These are phyloP conservation scores for Semaprochilodus insignis DNA, from an alignment of 2,797 vertebrate genomes.

Conservation along the genomic window DNA sequence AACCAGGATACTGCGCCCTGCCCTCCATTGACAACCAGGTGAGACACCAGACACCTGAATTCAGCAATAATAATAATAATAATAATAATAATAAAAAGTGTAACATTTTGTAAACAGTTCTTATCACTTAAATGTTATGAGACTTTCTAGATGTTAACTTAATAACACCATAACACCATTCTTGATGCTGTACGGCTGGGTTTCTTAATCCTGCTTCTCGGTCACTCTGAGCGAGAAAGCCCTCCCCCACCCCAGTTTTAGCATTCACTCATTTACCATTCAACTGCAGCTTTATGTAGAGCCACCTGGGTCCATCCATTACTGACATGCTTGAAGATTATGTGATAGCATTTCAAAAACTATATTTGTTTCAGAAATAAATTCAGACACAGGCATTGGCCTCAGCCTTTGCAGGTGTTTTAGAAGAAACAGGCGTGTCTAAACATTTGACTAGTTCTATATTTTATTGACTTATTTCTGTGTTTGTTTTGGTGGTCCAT, in stretches of 20 bases:
- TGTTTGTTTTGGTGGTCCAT: not conserved
- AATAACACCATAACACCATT: too few relatives aligned
- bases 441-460: not conserved
- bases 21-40: slow-evolving; percentile 80
- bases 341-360: too few relatives aligned
- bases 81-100: not conserved
- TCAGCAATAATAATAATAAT: not conserved
- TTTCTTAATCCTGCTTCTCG: too few relatives aligned
- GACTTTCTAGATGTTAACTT: too few relatives aligned
- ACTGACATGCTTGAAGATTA: not conserved
- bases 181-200: too few relatives aligned
- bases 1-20: slow-evolving; percentile 76
- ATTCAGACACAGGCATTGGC: not conserved
- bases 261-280: too few relatives aligned
- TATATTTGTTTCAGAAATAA: not conserved
- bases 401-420: not conserved
- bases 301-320: not conserved
- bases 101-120: too few relatives aligned
- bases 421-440: too few relatives aligned
- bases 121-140: too few relatives aligned
- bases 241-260: too few relatives aligned
- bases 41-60: not conserved
- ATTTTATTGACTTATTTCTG: not conserved
- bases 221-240: too few relatives aligned
- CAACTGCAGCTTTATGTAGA: not conserved